Percentiles rank a stretch among this genome's conserved stretches.
Evolutionary conservation across 1,140 invertebrate species (phyloP).

Genomic region (Pseudomyrmex cubaensis): DNA sequence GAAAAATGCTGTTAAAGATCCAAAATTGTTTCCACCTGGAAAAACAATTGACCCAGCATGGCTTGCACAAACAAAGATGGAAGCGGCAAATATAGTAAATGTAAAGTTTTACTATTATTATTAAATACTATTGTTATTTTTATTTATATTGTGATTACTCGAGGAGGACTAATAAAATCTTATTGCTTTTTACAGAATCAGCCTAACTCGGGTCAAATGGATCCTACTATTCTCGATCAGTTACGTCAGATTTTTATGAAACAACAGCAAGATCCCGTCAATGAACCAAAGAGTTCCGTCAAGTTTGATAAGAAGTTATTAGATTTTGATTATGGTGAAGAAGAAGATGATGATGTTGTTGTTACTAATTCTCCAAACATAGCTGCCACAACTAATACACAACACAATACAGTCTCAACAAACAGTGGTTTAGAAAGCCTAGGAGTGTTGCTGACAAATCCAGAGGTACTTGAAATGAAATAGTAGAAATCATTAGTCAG

Average conservation of each 20-base stretch:
- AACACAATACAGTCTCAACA: slow-evolving; percentile 77
- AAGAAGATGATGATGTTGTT: slow-evolving; percentile 90
- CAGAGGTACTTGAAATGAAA: slow-evolving; percentile 76
- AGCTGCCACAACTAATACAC: slow-evolving; percentile 67
- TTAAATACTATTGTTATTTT: slow-evolving; percentile 58
- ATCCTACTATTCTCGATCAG: slow-evolving; percentile 85
- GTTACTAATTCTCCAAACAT: slow-evolving; percentile 79
- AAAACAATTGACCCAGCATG: slow-evolving; percentile 84
- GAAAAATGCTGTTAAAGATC: slow-evolving; percentile 81
- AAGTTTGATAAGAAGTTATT: slow-evolving; percentile 92
- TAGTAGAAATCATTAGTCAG: neutral
- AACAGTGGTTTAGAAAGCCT: slow-evolving; percentile 81
- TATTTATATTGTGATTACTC: slow-evolving; percentile 25
- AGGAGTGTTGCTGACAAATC: slow-evolving; percentile 82
- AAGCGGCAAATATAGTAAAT: slow-evolving; percentile 82
- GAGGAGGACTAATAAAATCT: slow-evolving; percentile 9
- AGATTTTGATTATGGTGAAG: slow-evolving; percentile 94
- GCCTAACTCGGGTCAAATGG: slow-evolving; percentile 79
- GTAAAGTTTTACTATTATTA: slow-evolving; percentile 78
- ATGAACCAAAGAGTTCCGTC: slow-evolving; percentile 83
- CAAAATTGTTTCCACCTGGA: slow-evolving; percentile 81
- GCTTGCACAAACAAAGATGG: slow-evolving; percentile 83
- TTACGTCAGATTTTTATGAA: slow-evolving; percentile 87
- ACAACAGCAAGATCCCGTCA: slow-evolving; percentile 82
- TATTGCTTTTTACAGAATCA: slow-evolving; percentile 75